Evolutionary conservation across 2,113 vertebrate species (phyloP).

Genomic region (Bungarus multicinctus): DNA sequence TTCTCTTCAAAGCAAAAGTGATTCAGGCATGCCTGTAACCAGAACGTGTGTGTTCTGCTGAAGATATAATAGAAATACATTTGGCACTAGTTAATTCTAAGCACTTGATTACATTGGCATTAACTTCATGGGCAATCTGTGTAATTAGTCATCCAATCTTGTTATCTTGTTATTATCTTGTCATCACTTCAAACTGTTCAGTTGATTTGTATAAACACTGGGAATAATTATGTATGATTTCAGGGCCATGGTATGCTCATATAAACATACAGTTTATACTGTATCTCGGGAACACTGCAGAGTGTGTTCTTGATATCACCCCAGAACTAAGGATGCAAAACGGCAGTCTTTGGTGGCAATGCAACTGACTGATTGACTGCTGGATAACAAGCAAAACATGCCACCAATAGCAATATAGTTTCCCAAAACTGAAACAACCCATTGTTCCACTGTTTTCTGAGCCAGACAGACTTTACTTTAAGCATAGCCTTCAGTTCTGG

Average conservation of each 20-base stretch:
- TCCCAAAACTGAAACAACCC: background rate
- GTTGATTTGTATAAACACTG: background rate
- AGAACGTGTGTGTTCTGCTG: background rate
- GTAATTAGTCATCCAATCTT: background rate
- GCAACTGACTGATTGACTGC: background rate
- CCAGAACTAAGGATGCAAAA: background rate
- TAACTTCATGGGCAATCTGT: slow-evolving; percentile 17
- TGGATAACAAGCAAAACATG: background rate
- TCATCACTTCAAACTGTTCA: background rate
- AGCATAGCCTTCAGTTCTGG: background rate
- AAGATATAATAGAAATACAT: background rate
- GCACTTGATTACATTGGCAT: slow-evolving; percentile 6
- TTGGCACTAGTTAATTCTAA: slow-evolving; percentile 4
- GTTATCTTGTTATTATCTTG: background rate
- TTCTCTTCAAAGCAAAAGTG: background rate
- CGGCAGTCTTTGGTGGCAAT: background rate
- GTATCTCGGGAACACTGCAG: background rate
- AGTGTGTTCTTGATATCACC: background rate
- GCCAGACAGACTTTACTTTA: background rate
- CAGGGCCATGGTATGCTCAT: background rate
- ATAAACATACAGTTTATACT: background rate
- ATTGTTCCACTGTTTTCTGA: background rate
- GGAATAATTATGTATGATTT: background rate
- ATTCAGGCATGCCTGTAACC: background rate
- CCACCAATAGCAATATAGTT: background rate